Percentiles rank a stretch among this genome's conserved stretches.
phyloP scores from a whole-genome alignment of 2,888 invertebrate species.

The Drosophila pegasa region DNA sequence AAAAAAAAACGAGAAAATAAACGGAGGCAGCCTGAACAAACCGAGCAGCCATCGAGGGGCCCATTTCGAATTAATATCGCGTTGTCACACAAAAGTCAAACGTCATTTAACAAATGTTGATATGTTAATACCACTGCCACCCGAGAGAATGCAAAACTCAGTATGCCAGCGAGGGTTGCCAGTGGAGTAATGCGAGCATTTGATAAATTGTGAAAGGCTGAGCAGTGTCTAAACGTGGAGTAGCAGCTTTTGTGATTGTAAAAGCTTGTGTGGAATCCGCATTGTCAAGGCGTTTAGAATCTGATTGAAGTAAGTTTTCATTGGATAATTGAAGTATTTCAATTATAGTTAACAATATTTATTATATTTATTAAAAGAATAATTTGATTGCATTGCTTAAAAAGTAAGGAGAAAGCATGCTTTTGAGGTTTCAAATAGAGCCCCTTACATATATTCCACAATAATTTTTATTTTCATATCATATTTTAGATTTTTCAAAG shows the following conservation, averaged over 20 bases:
- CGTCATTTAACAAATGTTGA: conserved; percentile 82
- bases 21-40: conserved; percentile 32
- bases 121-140: conserved; percentile 77
- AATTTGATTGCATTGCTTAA: too few relatives aligned
- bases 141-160: conserved; percentile 59
- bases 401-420: too few relatives aligned
- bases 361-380: too few relatives aligned
- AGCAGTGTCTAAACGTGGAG: not conserved
- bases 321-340: too few relatives aligned
- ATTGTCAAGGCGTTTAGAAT: too few relatives aligned
- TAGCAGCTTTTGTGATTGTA: not conserved
- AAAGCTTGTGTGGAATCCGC: too few relatives aligned
- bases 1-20: conserved; percentile 16
- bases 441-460: too few relatives aligned
- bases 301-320: too few relatives aligned
- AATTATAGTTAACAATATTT: too few relatives aligned
- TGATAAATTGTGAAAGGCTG: not conserved
- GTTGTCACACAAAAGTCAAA: conserved; percentile 82
- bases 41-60: conserved; percentile 35
- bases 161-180: conserved; percentile 25
- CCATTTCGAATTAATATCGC: conserved; percentile 73
- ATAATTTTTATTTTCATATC: too few relatives aligned
- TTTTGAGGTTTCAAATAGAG: too few relatives aligned
- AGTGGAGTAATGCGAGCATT: not conserved
- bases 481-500: too few relatives aligned